A percentile compares a stretch with the other conserved stretches of the same genome.
Conservation (phyloP, 2,113 vertebrate species). For the Eretmochelys imbricata region DNA sequence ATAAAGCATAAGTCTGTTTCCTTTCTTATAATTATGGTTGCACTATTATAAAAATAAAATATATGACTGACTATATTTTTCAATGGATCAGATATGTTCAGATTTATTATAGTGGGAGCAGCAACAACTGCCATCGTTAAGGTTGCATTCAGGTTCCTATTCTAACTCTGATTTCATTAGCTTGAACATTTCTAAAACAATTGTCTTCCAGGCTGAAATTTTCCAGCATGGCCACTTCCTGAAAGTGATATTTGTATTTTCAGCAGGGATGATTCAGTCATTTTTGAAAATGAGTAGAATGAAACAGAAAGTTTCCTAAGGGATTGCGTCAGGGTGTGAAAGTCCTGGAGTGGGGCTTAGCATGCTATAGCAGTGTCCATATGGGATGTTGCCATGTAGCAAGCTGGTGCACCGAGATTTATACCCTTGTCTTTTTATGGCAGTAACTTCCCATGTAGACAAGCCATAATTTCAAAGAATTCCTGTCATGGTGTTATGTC, state of each 20-base stretch:
- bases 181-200: not conserved
- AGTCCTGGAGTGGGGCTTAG: not conserved
- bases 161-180: not conserved
- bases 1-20: not conserved
- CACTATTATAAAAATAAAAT: not conserved
- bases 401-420: not conserved
- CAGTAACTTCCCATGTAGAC: not conserved
- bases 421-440: not conserved
- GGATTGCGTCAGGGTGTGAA: not conserved
- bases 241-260: not conserved
- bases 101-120: not conserved
- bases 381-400: not conserved
- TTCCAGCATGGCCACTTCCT: not conserved
- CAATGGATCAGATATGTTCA: not conserved
- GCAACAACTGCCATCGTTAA: not conserved
- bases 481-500: not conserved
- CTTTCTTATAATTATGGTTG: not conserved
- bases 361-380: not conserved
- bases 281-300: not conserved
- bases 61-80: not conserved
- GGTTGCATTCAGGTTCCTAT: not conserved
- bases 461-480: not conserved
- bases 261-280: not conserved
- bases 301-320: not conserved
- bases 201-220: not conserved